Conservation (phyloP, 2,797 vertebrate genomes). For the Sardinella longiceps region DNA sequence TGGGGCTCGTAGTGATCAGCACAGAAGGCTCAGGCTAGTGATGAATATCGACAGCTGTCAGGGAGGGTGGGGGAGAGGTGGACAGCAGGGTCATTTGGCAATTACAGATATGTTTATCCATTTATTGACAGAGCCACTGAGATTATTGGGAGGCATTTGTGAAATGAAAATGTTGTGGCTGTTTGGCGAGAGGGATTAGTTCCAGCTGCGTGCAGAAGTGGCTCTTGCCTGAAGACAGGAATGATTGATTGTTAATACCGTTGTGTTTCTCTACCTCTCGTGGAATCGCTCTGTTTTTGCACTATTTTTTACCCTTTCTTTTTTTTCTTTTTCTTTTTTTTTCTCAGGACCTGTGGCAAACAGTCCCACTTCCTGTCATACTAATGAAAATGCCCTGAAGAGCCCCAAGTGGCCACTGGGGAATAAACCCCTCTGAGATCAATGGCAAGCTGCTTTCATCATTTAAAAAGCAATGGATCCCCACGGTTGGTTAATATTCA, state of each 20-base stretch:
- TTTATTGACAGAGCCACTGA: background rate
- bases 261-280: conserved; percentile 11
- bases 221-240: background rate
- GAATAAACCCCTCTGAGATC: conserved; percentile 55
- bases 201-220: background rate
- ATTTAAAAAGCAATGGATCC: conserved; percentile 61
- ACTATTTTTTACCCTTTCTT: conserved; percentile 26
- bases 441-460: conserved; percentile 42
- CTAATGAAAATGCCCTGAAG: conserved; percentile 55
- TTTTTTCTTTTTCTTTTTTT: conserved; percentile 24
- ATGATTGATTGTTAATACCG: too few relatives aligned
- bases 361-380: conserved; percentile 48
- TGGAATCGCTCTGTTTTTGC: background rate
- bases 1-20: background rate
- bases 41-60: background rate
- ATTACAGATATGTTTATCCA: conserved; percentile 21
- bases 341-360: conserved; percentile 43
- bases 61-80: background rate
- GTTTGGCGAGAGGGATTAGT: background rate
- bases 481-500: conserved; percentile 58
- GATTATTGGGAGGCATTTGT: conserved; percentile 14
- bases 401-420: conserved; percentile 39
- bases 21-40: background rate
- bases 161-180: conserved; percentile 15
- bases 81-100: background rate